Evolutionary conservation across 2,888 invertebrate genomes (phyloP), one percentile per base, ranked within the genome.

Genomic region (Sericinus montela): DNA sequence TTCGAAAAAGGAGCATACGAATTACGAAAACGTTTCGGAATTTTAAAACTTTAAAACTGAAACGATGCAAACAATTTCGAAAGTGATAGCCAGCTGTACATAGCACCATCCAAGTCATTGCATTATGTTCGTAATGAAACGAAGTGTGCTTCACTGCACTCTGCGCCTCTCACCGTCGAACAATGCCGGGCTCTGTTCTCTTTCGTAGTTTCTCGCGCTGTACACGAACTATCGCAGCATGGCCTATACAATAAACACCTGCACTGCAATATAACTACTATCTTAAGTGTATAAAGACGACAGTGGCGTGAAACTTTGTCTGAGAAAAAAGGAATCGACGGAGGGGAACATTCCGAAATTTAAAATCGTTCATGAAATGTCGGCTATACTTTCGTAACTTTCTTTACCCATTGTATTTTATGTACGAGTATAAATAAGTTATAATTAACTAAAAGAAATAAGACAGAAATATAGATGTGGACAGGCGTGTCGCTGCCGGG

Each of bases 111-210:
- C 58, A 60, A 49, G 55, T 55, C 52, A 46, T 54, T 59, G 64
- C 66, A 72, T 76, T 76, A 76, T 74, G 63, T 67, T 65, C 64
- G 55, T 58, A 69, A 71, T 73, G 72, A 43, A 73, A 75, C 71
- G 71, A 65, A 73, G 63, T 67, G 68, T 68, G 74, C 75, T 71
- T 64, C 67, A 74, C 65, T 75, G 75, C 73, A 58, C 62, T 50
- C 56, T 52, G 60, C 66, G 52, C 61, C 52, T 51, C 57, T 63
- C 66, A 59, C 62, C 56, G 53, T 19, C 45, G 42, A 66, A 75
- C 70, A 74, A 72, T 71, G 65, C 58, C 35, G 41, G 49, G 32
- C 56, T 51, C 62, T 67, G 48, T 58, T 58, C 54, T 57, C 59
- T 58, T 65, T 64, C 55, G 57, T 59, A 55, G 51, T 53, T 59